Evolutionary conservation across 2,888 invertebrate species (phyloP).

Genomic region (Rambutsinella grinnellia): DNA sequence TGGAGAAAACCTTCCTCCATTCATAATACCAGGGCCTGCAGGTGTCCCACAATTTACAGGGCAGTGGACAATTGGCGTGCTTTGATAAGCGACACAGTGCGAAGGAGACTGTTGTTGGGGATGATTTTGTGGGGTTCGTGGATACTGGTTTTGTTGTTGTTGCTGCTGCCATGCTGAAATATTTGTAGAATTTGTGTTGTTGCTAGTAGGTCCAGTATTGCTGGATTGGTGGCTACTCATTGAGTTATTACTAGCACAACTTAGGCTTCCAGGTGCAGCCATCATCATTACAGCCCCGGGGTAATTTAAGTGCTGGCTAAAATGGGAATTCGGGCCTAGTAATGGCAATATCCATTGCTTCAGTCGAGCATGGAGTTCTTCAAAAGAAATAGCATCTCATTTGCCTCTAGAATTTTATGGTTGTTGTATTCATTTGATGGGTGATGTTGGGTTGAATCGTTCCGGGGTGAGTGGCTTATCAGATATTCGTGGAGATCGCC

Average conservation of each 20-base stretch:
- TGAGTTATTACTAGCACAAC: slow-evolving; percentile 67
- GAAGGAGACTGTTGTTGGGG: slow-evolving; percentile 62
- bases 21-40: slow-evolving; percentile 20
- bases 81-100: slow-evolving; percentile 63
- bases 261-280: slow-evolving; percentile 56
- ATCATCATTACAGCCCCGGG: slow-evolving; percentile 33
- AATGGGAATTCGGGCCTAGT: slow-evolving; percentile 47
- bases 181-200: slow-evolving; percentile 72
- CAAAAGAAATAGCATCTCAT: slow-evolving; percentile 91
- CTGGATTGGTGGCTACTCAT: slow-evolving; percentile 67
- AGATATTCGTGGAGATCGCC: slow-evolving; percentile 98
- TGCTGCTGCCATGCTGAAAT: slow-evolving; percentile 63
- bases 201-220: slow-evolving; percentile 71
- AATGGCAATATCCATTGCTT: slow-evolving; percentile 75
- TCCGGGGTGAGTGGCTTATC: slow-evolving; percentile 86
- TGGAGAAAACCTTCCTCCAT: slow-evolving; percentile 62
- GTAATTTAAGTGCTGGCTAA: slow-evolving; percentile 45
- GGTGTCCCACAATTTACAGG: slow-evolving; percentile 65
- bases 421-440: slow-evolving; percentile 73
- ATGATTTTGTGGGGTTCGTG: slow-evolving; percentile 46
- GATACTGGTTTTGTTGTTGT: slow-evolving; percentile 30
- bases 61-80: slow-evolving; percentile 65
- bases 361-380: slow-evolving; percentile 89
- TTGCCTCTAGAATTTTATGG: slow-evolving; percentile 77
- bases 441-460: slow-evolving; percentile 72